These are phyloP conservation scores for Catharus ustulatus DNA, from an alignment of 2,797 vertebrate species.

Conservation along the genomic window DNA sequence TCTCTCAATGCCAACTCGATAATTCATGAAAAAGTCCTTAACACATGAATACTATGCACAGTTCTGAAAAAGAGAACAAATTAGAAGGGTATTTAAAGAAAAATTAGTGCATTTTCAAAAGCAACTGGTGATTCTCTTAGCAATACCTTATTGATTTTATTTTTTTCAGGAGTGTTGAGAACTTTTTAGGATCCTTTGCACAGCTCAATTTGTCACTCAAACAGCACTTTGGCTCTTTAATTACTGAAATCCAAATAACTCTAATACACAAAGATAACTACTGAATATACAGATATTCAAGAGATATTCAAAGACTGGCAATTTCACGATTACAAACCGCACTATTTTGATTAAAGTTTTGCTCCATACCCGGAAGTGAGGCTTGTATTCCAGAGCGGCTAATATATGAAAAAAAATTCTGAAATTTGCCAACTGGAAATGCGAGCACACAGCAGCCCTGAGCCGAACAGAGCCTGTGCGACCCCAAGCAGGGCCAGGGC, in stretches of 20 bases:
- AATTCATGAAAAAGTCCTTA: not conserved
- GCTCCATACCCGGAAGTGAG: too few relatives aligned
- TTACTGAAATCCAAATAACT: not conserved
- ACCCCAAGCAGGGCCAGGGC: too few relatives aligned
- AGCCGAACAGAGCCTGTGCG: too few relatives aligned
- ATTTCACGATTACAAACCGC: too few relatives aligned
- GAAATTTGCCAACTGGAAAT: too few relatives aligned
- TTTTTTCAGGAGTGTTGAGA: not conserved
- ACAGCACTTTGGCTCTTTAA: not conserved
- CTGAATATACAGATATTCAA: not conserved
- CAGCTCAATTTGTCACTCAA: not conserved
- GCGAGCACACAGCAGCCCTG: too few relatives aligned
- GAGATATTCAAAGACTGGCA: not conserved
- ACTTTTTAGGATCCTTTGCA: not conserved
- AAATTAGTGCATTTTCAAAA: not conserved
- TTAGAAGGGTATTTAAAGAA: not conserved
- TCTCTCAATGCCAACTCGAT: not conserved
- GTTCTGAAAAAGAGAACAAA: not conserved
- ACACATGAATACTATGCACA: not conserved
- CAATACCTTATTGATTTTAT: accelerated
- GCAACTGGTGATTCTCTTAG: not conserved
- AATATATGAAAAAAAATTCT: too few relatives aligned
- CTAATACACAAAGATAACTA: not conserved
- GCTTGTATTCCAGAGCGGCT: too few relatives aligned
- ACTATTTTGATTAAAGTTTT: too few relatives aligned